These are phyloP conservation scores for Selene dorsalis DNA, from an alignment of 2,797 vertebrate species.

Conservation along the genomic window DNA sequence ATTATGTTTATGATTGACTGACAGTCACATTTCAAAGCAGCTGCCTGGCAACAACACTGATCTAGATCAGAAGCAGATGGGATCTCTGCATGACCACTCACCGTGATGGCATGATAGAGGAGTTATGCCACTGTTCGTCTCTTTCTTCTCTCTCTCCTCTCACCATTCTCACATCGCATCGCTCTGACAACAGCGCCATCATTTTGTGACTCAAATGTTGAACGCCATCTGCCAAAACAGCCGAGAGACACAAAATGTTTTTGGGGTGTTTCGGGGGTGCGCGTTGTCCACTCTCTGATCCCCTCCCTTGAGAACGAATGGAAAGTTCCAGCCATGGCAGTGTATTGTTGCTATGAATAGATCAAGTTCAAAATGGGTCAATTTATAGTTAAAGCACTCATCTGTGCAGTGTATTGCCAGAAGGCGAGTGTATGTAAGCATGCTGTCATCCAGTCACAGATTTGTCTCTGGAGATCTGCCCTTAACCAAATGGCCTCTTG, in stretches of 20 bases:
- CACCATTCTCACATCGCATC: conserved; percentile 8
- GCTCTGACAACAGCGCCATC: conserved; percentile 41
- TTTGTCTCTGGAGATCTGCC: conserved; percentile 78
- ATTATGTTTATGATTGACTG: conserved; percentile 51
- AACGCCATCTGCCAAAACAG: conserved; percentile 63
- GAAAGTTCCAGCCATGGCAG: conserved; percentile 64
- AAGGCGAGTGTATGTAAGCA: conserved; percentile 82
- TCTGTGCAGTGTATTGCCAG: conserved; percentile 81
- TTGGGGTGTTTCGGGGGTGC: conserved; percentile 37
- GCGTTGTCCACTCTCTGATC: conserved; percentile 51
- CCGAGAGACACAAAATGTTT: conserved; percentile 24
- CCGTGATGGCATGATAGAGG: conserved; percentile 48
- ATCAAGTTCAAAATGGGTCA: conserved; percentile 82
- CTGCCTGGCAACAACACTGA: conserved; percentile 61
- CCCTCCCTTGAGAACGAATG: conserved; percentile 61
- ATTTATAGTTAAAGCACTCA: conserved; percentile 84
- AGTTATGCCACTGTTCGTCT: conserved; percentile 26
- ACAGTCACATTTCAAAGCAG: conserved; percentile 59
- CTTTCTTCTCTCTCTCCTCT: not conserved
- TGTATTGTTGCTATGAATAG: conserved; percentile 81
- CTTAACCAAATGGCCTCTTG: conserved; percentile 68
- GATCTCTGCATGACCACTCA: conserved; percentile 65
- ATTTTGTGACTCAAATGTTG: conserved; percentile 57
- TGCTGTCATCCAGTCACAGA: conserved; percentile 80
- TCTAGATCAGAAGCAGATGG: conserved; percentile 77